Evolutionary conservation across 2,888 invertebrate genomes (phyloP).

Genomic region (Pasiphila rectangulata): DNA sequence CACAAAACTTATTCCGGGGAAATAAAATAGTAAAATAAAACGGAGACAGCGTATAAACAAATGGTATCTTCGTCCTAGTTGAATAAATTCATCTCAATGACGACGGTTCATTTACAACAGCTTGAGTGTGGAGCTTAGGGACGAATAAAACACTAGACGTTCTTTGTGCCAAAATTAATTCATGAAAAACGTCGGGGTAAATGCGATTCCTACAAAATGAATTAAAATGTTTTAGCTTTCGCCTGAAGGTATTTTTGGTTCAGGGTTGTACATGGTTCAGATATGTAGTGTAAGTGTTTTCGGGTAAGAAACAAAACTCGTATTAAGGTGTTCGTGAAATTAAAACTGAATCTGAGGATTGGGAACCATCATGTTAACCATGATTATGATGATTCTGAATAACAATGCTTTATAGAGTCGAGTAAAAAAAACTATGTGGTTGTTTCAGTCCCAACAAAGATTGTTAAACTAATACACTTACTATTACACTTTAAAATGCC

Average conservation of each 20-base stretch:
- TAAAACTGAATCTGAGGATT: too few species aligned
- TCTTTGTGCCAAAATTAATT: slow-evolving; percentile 5
- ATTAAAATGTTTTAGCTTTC: not conserved
- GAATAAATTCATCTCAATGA: slow-evolving; percentile 30
- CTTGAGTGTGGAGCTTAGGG: slow-evolving; percentile 23
- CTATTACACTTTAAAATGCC: too few species aligned
- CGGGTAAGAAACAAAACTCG: too few species aligned
- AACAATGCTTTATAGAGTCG: too few species aligned
- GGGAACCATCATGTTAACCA: too few species aligned
- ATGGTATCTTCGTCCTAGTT: slow-evolving; percentile 25
- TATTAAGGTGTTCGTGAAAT: too few species aligned
- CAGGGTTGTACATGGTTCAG: too few species aligned
- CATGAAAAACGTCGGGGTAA: not conserved
- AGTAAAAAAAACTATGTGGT: too few species aligned
- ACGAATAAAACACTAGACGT: slow-evolving; percentile 14
- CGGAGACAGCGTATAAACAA: slow-evolving; percentile 25
- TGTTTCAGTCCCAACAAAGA: too few species aligned
- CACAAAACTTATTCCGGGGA: slow-evolving; percentile 18
- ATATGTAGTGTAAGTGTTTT: too few species aligned
- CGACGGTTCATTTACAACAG: slow-evolving; percentile 27
- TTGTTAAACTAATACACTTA: too few species aligned
- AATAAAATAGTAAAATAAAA: slow-evolving; percentile 25
- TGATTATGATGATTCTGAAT: too few species aligned
- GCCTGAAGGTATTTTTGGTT: not conserved
- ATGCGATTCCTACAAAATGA: slow-evolving; percentile 1